Evolutionary conservation across 1,140 invertebrate genomes (phyloP), one percentile per base, ranked within the genome.

Genomic region (Trigoniulus corallinus): DNA sequence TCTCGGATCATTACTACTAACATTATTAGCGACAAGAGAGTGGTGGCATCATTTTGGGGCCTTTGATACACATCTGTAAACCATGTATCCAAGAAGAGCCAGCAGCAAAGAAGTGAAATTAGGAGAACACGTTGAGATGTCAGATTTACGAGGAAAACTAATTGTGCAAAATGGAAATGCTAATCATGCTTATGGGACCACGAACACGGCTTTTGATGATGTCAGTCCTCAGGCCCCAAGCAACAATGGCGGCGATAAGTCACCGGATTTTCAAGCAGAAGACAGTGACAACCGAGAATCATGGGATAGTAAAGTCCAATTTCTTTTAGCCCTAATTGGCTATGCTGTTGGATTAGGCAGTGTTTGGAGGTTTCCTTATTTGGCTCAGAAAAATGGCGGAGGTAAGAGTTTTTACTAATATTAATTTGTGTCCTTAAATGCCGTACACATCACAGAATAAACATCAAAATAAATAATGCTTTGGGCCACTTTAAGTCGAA

Each of bases 291-390:
- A 62, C 34, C 69, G 87, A 29, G 87, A 92, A 68, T 86, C 84
- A 47, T 93, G 88, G 88, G 88, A 92, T 62, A 88, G 82, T 64
- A 92, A 92, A 64, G 67, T 92, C 26, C 91, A 88, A 26, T 94
- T 93, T 62, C 69, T 93, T 2, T 64, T 94, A 47, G 88, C 88
- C 0, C 88, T 88, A 15, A 81, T 93, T 15, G 88, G 88, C 1
- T 88, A 92, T 58, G 87, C 88, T n/a, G 87, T 93, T 0, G 89
- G 88, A 0, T 71, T 95, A 3, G 88, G 88, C n/a, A 93, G 93
- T 58, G 88, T 93, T 0, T 94, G 88, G 88, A 72, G 85, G 56
- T 89, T 91, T 69, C 85, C 86, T 0, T 89, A 89, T 67, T 67
- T 92, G 54, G 85, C 86, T 1, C 87, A 92, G 62, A 89, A 91